Percentiles rank a stretch among this genome's conserved stretches.
Evolutionary conservation across 2,113 vertebrate genomes (phyloP).

Genomic region (Pelecanoides urinatrix): DNA sequence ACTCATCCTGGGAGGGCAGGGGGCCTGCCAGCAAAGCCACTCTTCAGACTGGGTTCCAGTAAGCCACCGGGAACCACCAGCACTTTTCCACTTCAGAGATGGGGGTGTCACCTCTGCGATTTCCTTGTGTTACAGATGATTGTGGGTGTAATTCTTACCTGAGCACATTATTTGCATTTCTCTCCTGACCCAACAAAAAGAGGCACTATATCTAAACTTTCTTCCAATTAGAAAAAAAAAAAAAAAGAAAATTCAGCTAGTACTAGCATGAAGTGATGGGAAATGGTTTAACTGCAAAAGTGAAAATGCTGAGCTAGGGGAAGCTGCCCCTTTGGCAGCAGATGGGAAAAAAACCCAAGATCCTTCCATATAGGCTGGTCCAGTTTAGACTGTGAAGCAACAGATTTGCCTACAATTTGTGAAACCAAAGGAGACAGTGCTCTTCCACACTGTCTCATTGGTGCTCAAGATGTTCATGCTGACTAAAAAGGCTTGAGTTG

Average conservation of each 20-base stretch:
- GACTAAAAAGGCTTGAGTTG: neutral
- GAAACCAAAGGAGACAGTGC: neutral
- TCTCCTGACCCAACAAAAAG: neutral
- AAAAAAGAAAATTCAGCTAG: neutral
- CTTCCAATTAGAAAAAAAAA: neutral
- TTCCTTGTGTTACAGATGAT: neutral
- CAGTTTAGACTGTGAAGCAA: neutral
- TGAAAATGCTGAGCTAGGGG: neutral
- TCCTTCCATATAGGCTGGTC: neutral
- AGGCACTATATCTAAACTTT: neutral
- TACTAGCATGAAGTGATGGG: neutral
- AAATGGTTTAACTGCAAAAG: neutral
- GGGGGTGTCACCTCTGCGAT: neutral
- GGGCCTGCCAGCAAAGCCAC: neutral
- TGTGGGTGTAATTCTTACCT: constrained; percentile 15
- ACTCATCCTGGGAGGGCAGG: constrained; percentile 1
- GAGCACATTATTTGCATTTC: neutral
- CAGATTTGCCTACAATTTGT: neutral
- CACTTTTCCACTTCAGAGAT: neutral
- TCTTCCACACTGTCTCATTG: neutral
- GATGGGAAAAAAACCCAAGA: neutral
- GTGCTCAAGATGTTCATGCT: neutral
- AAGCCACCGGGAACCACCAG: constrained; percentile 8
- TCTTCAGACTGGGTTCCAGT: neutral
- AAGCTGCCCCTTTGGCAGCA: neutral